A percentile compares a stretch with the other conserved stretches of the same genome.
Conservation (phyloP, 2,797 vertebrate species). For the Tarsius wallacei region DNA sequence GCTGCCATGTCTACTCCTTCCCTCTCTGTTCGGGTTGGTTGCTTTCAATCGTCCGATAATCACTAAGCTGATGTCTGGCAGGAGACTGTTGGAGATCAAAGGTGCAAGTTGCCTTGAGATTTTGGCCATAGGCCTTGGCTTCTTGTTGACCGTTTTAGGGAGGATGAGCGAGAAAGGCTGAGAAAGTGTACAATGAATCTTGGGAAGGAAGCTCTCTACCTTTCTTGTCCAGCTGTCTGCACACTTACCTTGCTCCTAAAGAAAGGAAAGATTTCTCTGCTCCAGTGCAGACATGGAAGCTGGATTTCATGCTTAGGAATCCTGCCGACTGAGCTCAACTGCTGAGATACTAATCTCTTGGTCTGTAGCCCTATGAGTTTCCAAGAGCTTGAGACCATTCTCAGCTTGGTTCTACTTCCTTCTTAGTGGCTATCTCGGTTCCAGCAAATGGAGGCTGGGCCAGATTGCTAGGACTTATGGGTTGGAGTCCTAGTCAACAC, state of each 20-base stretch:
- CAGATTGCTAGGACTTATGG: neutral
- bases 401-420: neutral
- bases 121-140: neutral
- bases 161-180: neutral
- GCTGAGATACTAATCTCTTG: neutral
- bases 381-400: neutral
- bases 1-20: neutral
- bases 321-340: neutral
- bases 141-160: neutral
- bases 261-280: neutral
- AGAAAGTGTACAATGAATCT: neutral
- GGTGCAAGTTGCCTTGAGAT: neutral
- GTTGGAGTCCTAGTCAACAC: neutral
- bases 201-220: neutral
- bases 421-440: neutral
- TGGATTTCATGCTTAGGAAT: neutral
- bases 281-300: neutral
- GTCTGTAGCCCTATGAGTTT: neutral
- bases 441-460: neutral
- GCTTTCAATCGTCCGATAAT: slow-evolving; percentile 12
- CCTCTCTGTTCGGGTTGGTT: neutral
- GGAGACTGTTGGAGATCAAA: neutral
- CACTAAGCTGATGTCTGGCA: neutral
- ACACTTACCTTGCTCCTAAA: neutral
- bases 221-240: neutral